These are phyloP conservation scores for Adela reaumurella DNA, from an alignment of 2,888 invertebrate species.

Conservation along the genomic window DNA sequence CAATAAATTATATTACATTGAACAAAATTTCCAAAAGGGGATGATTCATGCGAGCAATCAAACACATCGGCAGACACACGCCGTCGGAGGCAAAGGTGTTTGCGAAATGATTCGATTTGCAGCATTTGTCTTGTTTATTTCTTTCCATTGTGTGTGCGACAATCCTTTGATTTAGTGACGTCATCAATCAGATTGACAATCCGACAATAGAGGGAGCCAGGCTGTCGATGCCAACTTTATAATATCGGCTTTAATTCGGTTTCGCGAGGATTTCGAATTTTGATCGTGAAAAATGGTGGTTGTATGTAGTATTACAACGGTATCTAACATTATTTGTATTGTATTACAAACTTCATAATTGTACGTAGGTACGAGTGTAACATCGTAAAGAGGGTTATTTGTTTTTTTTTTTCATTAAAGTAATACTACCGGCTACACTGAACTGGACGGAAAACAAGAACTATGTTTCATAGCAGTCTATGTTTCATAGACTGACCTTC, in stretches of 20 bases:
- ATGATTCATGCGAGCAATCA: neutral
- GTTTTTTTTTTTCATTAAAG: no score
- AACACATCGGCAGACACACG: neutral
- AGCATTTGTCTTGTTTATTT: neutral
- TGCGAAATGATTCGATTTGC: conserved; percentile 53
- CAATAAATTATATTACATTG: neutral
- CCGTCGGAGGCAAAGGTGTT: conserved; percentile 23
- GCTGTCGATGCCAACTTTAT: neutral
- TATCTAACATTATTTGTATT: no score
- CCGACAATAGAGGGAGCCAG: neutral
- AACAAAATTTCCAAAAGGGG: neutral
- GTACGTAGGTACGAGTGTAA: no score
- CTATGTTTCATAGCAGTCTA: no score
- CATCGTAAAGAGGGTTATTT: no score
- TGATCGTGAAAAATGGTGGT: no score
- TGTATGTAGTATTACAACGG: no score
- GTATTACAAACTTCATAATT: no score
- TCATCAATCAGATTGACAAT: conserved; percentile 52
- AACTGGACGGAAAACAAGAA: no score
- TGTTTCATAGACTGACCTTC: no score
- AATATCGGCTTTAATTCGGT: neutral
- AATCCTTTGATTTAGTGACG: conserved; percentile 56
- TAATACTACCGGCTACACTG: no score
- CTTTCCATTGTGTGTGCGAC: conserved; percentile 13
- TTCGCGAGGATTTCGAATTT: no score